Evolutionary conservation across 2,888 invertebrate genomes (phyloP).

Genomic region (Chrysolina americana): DNA sequence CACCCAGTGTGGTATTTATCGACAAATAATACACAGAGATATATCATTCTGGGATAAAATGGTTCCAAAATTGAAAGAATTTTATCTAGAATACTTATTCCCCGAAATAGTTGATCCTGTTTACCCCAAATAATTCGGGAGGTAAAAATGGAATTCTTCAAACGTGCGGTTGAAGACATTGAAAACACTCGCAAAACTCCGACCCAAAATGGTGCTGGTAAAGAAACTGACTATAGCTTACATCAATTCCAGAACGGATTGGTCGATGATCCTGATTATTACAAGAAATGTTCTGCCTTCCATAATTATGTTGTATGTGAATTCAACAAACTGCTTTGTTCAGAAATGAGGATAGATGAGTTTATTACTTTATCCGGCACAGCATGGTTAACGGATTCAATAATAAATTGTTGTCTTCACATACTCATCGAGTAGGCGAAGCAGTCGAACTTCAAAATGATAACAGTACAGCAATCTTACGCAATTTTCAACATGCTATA

Average conservation of each 20-base stretch:
- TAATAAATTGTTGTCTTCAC: constrained; percentile 21
- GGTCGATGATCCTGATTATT: no score
- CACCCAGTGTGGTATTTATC: constrained; percentile 11
- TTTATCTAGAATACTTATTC: constrained; percentile 7
- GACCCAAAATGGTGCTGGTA: no score
- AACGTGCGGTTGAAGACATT: no score
- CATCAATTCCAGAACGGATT: no score
- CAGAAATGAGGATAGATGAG: constrained; percentile 16
- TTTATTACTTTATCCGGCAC: constrained; percentile 8
- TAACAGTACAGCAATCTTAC: constrained; percentile 8
- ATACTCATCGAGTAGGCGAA: no score
- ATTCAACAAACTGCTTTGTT: not conserved
- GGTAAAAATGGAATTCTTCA: not conserved
- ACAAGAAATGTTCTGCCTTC: no score
- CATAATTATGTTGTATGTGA: no score
- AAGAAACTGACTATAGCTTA: no score
- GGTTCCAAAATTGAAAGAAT: not conserved
- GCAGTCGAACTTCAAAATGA: not conserved
- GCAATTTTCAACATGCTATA: constrained; percentile 16
- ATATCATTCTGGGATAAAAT: constrained; percentile 16
- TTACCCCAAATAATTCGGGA: not conserved
- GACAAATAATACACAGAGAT: not conserved
- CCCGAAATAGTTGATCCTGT: constrained; percentile 12
- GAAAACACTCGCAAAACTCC: no score
- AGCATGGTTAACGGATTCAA: not conserved